Base-by-base conservation (phyloP, 2,113 vertebrate species). In the Platycercus adscitus region DNA sequence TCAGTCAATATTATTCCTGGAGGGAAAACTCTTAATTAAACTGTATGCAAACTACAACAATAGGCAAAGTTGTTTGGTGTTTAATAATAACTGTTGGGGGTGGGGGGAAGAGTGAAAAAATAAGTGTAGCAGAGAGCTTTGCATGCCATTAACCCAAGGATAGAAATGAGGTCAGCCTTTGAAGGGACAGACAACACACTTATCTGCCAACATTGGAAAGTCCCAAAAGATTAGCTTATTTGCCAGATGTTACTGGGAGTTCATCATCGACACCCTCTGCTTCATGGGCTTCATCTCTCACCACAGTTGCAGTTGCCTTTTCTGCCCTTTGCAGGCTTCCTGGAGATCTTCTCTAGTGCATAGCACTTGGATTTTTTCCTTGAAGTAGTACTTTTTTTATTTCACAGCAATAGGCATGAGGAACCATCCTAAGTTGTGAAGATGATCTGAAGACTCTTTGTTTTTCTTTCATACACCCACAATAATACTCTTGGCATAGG, bases 1-100 rank as follows among this genome's bases (percentile, higher is more conserved):
- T 94, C 41, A 81, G 87, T 94, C 96, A 97, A 96, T 97, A 96
- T 97, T 97, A 95, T 97, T 97, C 86, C 94, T 97, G 96, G 97
- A 96, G 60, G 92, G 78, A 80, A 82, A 93, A 44, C 60, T 91
- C 90, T 93, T 96, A 93, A 95, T 93, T 93, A 94, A 97, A 91
- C 85, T 93, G 84, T 96, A 91, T 93, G 85, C 88, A 96, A 95
- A 94, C 71, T 89, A 69, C 55, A 96, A 95, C 95, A 95, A 96
- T 77, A 73, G 86, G 60, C 78, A 78, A 84, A 92, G 86, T 91
- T 94, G 77, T 89, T 96, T 95, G 33, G 70, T 95, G 82, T 96
- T 96, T 96, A 91, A 88, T 84, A 94, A 81, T 91, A 92, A 94
- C 94, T 86, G 55, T 72, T 95, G 81, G 55, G 66, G 92, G 71